These are phyloP conservation scores for Dicentrarchus labrax DNA, from an alignment of 2,113 vertebrate species.

Conservation along the genomic window DNA sequence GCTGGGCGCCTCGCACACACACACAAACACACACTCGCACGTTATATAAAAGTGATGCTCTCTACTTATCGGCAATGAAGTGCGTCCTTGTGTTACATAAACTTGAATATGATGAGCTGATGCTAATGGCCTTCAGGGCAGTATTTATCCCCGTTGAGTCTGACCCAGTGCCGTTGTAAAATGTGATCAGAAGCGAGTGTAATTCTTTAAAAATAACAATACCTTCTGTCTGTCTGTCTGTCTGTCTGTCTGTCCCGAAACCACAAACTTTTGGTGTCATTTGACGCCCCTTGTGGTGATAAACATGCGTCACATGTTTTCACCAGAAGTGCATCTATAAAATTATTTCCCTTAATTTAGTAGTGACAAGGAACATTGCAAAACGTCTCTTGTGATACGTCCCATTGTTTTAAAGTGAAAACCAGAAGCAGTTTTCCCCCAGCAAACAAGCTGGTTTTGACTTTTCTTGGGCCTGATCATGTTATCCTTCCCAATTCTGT, in stretches of 20 bases:
- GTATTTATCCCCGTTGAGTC: background rate
- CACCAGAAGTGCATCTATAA: background rate
- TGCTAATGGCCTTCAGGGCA: background rate
- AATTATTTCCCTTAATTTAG: background rate
- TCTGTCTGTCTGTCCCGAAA: background rate
- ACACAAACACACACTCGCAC: conserved; percentile 1
- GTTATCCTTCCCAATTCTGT: background rate
- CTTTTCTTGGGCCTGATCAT: background rate
- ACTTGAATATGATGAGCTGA: conserved; percentile 21
- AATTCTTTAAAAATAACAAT: background rate
- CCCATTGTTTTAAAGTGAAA: background rate
- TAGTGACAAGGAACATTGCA: background rate
- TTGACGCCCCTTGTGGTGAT: conserved; percentile 30
- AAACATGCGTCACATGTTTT: background rate
- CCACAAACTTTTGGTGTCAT: background rate
- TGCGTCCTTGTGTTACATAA: conserved; percentile 49
- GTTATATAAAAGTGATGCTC: conserved; percentile 47
- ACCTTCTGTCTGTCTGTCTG: background rate
- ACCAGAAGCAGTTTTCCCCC: conserved; percentile 1
- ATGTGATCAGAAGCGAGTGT: background rate
- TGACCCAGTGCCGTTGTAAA: background rate
- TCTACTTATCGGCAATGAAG: conserved; percentile 26
- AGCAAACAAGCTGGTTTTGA: conserved; percentile 14
- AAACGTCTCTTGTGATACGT: background rate
- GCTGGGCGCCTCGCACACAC: conserved; percentile 14